Base-by-base conservation (phyloP, 2,797 vertebrate species). In the Odontamblyopus lacepedii region DNA sequence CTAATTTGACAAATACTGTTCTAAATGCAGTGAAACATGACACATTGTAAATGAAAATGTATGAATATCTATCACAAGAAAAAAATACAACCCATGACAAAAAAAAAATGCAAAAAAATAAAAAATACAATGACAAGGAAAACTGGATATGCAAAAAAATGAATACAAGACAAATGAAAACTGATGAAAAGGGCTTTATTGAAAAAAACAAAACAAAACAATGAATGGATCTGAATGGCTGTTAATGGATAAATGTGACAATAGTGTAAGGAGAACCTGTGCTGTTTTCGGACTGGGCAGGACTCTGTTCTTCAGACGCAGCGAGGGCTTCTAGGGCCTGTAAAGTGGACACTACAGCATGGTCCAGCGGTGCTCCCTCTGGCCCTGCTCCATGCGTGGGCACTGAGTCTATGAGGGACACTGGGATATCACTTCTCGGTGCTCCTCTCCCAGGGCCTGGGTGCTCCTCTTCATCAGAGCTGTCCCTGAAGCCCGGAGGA, bases 191-290 rank as follows among this genome's bases (percentile, higher is more conserved):
- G 88, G 79, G 76, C 63, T 92, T 92, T 92, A 93, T 91, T 92
- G 79, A 83, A 91, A 83, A 91, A 92, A 92, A 88, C 73, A 89
- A 87, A 60, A 55, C 89, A 89, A 87, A 90, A 78, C 82, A 87
- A 90, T 76, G 89, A 93, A 93, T 93, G 86, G 92, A 91, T 89
- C 87, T 80, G 86, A 88, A 93, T 92, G 94, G 93, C 94, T 88
- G 90, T 96, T 94, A 98, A 93, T 97, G 96, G 91, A 99, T 99
- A 93, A 99, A 99, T 0, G 97, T 98, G 95, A 98, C 96, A 93
- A 99, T 97, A 89, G 95, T 95, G 92, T 96, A 98, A 96, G 96
- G 94, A 96, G 97, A 93, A 99, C 98, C 98, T 99, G 97, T 96
- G 95, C 95, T 97, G 92, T 95, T 96, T 95, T 95, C 96, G 64